These are phyloP conservation scores for Folsomia candida DNA, from an alignment of 2,888 invertebrate genomes.

Conservation along the genomic window DNA sequence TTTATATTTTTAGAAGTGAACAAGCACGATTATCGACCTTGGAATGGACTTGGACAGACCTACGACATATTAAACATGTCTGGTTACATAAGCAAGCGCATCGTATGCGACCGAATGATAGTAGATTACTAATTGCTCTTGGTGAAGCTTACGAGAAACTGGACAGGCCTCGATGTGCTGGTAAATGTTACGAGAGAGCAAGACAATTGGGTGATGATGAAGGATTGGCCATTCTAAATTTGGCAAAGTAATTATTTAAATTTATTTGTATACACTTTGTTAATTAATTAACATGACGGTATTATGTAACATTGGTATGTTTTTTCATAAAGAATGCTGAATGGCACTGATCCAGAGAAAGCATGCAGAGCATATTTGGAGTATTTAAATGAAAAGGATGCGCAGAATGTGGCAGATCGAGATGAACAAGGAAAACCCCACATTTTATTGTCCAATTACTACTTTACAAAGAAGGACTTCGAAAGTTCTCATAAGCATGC, in stretches of 20 bases:
- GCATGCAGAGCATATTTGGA: slow-evolving; percentile 91
- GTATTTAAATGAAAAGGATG: slow-evolving; percentile 73
- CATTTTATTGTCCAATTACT: slow-evolving; percentile 87
- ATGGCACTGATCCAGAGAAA: slow-evolving; percentile 77
- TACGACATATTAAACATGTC: slow-evolving; percentile 97
- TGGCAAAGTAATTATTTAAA: slow-evolving; percentile 70
- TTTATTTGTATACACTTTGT: slow-evolving; percentile 8
- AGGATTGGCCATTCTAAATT: slow-evolving; percentile 86
- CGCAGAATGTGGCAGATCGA: slow-evolving; percentile 62
- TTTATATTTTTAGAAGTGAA: slow-evolving; percentile 72
- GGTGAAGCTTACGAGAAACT: slow-evolving; percentile 95
- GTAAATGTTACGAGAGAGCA: slow-evolving; percentile 96
- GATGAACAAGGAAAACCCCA: slow-evolving; percentile 80
- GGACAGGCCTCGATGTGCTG: slow-evolving; percentile 85
- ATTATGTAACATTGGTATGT: not conserved
- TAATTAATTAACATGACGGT: too few species aligned
- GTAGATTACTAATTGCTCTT: slow-evolving; percentile 92
- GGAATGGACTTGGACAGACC: slow-evolving; percentile 98
- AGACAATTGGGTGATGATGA: slow-evolving; percentile 95
- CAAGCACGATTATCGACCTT: slow-evolving; percentile 89
- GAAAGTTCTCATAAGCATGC: slow-evolving; percentile 91
- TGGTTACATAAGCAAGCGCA: slow-evolving; percentile 88
- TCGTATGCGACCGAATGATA: slow-evolving; percentile 87
- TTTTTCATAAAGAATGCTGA: slow-evolving; percentile 56
- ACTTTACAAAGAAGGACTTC: slow-evolving; percentile 73